Base-by-base conservation (phyloP, 1,140 invertebrate species). In the Drosophila kanapiae region DNA sequence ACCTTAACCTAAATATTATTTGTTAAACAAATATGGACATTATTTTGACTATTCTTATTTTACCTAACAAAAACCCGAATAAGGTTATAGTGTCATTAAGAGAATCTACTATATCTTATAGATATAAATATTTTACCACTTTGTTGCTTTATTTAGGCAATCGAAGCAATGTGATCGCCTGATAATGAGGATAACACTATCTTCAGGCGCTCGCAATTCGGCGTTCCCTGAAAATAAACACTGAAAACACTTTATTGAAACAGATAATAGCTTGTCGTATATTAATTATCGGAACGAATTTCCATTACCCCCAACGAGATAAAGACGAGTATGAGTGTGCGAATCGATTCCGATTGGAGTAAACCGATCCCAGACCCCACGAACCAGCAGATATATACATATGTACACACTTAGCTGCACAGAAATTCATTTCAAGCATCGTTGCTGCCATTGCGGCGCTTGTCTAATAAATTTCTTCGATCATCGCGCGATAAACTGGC, bases 281-380 rank as follows among this genome's bases (percentile, higher is more conserved):
- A 84, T 88, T 88, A 87, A 87, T 87, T 80, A 88, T 88, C 85
- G 84, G 58, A 88, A 87, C 84, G 74, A 88, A 87, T 87, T 87
- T 84, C 75, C 78, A 87, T 88, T 88, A 83, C 72, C 49, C 60
- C 67, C 63, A 47, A 60, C 54, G 35, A 61, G 60, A 83, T 75
- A 82, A 49, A 67, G 49, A 51, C 29, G 29, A 31, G 43, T 11
- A 23, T 49, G 65, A 59, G 69, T 70, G 37, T 38, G 37, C 72
- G 51, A 57, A 64, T 77, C 76, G 43, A 70, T 75, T 69, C 53
- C 31, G 61, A 74, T 75, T 64, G 58, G 61, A 65, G 67, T 70
- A 74, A 83, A 78, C 38, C 64, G 76, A 87, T 87, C 76, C 62
- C 58, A 49, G 16, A 45, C 68, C 23, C 29, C 37, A 45, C 37